phyloP scores from a whole-genome alignment of 1,140 invertebrate genomes.

The Diplogasteroides magnus region DNA sequence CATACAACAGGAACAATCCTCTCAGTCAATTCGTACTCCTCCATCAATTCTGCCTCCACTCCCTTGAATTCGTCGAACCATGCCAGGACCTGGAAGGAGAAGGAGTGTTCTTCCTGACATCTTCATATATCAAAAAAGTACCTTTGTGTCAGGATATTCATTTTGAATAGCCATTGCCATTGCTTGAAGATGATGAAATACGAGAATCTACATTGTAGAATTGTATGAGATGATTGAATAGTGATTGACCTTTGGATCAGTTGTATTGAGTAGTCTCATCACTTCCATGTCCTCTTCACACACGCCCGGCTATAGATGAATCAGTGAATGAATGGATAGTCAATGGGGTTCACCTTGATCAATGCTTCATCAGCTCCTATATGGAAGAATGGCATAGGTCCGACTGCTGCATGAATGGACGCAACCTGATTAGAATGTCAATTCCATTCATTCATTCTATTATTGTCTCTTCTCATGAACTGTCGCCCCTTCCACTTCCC shows the following conservation, averaged over 20 bases:
- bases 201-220: too few relatives aligned
- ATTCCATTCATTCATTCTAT: too few relatives aligned
- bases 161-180: not conserved
- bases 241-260: constrained; percentile 5
- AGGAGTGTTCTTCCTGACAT: not conserved
- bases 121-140: not conserved
- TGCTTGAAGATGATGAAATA: constrained; percentile 10
- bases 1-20: constrained; percentile 24
- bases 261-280: constrained; percentile 1
- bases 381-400: constrained; percentile 15
- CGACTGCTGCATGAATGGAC: not conserved
- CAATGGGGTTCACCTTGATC: not conserved
- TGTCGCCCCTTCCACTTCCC: too few relatives aligned
- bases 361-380: constrained; percentile 14
- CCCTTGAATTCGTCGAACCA: constrained; percentile 27
- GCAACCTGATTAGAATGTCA: not conserved
- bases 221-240: too few relatives aligned
- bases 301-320: not conserved
- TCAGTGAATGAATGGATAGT: too few relatives aligned
- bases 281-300: constrained; percentile 12
- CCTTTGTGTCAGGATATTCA: constrained; percentile 7
- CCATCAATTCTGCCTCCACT: constrained; percentile 13
- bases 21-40: constrained; percentile 15
- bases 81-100: constrained; percentile 16
- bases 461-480: too few relatives aligned